Conservation (phyloP, 2,797 vertebrate genomes). For the Trachurus trachurus region DNA sequence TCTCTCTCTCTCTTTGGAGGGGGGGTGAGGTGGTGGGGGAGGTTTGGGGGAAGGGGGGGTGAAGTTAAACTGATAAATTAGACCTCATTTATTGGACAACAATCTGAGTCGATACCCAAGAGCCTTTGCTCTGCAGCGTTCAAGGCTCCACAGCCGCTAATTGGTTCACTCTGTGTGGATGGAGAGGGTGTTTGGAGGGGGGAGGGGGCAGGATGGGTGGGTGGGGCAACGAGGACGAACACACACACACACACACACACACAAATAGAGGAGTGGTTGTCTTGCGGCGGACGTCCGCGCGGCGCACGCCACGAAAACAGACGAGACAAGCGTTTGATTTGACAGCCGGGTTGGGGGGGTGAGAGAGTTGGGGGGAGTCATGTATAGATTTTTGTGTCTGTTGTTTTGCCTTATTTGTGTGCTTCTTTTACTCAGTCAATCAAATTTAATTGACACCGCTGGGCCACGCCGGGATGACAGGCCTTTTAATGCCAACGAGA, state of each 20-base stretch:
- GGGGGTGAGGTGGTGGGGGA: too few species aligned
- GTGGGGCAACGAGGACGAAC: conserved; percentile 85
- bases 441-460: conserved; percentile 99
- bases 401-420: conserved; percentile 99
- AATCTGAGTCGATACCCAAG: conserved; percentile 93
- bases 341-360: conserved; percentile 92
- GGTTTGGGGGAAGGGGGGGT: conserved; percentile 13
- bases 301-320: conserved; percentile 89
- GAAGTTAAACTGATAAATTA: conserved; percentile 99
- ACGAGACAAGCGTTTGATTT: conserved; percentile 92
- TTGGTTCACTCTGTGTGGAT: conserved; percentile 93
- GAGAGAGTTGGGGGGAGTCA: conserved; percentile 96
- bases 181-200: conserved; percentile 89
- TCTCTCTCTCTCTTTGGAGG: conserved; percentile 68
- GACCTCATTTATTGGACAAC: conserved; percentile 98
- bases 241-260: conserved; percentile 8
- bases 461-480: conserved; percentile 94
- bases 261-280: conserved; percentile 29
- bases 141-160: conserved; percentile 91
- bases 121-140: conserved; percentile 81
- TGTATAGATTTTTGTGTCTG: conserved; percentile 99
- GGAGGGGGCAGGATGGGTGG: conserved; percentile 26
- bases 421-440: conserved; percentile 99
- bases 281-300: conserved; percentile 38
- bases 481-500: conserved; percentile 91